phyloP scores from a whole-genome alignment of 2,797 vertebrate species.

The Threskiornis aethiopicus region DNA sequence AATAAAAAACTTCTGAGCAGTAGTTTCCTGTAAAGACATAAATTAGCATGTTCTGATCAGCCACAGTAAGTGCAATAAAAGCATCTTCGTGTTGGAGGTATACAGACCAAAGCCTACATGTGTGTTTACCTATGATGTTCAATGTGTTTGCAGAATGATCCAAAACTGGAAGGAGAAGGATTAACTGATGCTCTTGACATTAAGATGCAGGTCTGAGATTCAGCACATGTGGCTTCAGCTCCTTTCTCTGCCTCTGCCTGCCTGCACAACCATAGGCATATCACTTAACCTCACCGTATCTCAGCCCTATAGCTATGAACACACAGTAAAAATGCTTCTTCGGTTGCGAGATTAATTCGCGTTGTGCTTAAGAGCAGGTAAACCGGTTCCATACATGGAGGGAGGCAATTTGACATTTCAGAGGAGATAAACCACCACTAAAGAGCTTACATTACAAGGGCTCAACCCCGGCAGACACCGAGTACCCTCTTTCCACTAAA shows the following conservation, averaged over 20 bases:
- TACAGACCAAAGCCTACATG: background rate
- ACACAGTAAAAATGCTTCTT: background rate
- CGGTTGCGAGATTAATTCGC: background rate
- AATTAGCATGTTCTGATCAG: slow-evolving; percentile 12
- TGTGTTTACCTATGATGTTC: background rate
- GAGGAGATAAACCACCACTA: slow-evolving; percentile 5
- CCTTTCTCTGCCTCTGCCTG: background rate
- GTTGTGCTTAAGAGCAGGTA: background rate
- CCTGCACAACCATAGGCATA: background rate
- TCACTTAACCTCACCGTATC: background rate
- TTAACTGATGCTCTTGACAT: background rate
- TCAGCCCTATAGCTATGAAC: background rate
- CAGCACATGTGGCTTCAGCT: background rate
- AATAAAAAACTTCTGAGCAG: slow-evolving; percentile 60
- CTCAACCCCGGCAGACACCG: background rate
- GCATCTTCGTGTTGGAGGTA: background rate
- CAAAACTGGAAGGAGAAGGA: background rate
- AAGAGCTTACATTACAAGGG: slow-evolving; percentile 14
- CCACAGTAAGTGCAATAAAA: background rate
- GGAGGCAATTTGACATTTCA: slow-evolving; percentile 22
- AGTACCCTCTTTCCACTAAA: background rate
- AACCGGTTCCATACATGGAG: background rate
- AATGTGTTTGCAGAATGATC: background rate
- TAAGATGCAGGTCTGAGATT: background rate
- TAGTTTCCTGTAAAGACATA: slow-evolving; percentile 30